Evolutionary conservation across 2,888 invertebrate species (phyloP).

Genomic region (Dione vanillae): DNA sequence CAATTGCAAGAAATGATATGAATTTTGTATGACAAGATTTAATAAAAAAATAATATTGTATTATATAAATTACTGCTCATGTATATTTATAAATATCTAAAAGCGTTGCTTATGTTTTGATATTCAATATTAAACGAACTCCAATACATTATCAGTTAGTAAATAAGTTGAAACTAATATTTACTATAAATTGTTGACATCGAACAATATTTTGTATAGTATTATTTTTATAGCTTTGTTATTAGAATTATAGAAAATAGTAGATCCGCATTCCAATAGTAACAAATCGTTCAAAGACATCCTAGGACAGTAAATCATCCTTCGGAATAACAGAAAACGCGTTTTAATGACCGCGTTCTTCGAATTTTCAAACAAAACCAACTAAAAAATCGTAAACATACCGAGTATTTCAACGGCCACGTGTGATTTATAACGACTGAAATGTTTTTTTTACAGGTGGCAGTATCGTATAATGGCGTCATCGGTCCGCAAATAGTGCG

Average conservation of each 20-base stretch:
- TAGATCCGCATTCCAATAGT: constrained; percentile 16
- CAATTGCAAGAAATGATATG: too few species aligned
- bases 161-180: background rate
- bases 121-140: too few species aligned
- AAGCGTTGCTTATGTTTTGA: too few species aligned
- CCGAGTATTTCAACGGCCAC: constrained; percentile 20
- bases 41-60: too few species aligned
- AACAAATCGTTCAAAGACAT: constrained; percentile 33
- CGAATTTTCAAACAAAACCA: constrained; percentile 34
- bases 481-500: constrained; percentile 69
- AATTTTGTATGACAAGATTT: too few species aligned
- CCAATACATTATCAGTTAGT: too few species aligned
- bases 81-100: too few species aligned
- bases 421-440: constrained; percentile 41
- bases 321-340: constrained; percentile 27
- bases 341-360: constrained; percentile 38
- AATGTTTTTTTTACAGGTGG: constrained; percentile 65
- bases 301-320: constrained; percentile 37
- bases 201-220: background rate
- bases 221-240: background rate
- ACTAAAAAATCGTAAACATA: constrained; percentile 44
- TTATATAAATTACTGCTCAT: too few species aligned
- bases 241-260: background rate
- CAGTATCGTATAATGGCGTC: constrained; percentile 71
- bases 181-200: background rate